phyloP scores from a whole-genome alignment of 2,797 vertebrate species.

The Halcyon leucocephala region DNA sequence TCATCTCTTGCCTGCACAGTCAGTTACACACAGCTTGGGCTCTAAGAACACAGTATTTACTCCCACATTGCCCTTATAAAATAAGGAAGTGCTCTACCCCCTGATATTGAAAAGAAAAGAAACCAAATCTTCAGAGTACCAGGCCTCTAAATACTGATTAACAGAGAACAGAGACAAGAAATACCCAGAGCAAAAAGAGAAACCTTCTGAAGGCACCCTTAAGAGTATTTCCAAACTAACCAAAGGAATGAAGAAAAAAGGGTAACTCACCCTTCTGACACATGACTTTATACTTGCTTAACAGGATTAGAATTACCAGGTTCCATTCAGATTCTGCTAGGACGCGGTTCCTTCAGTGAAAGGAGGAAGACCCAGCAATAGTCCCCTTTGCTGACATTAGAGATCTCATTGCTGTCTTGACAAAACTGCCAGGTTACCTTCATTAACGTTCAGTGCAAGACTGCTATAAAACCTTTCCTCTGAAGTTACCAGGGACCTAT shows the following conservation, averaged over 20 bases:
- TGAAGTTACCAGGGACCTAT: neutral
- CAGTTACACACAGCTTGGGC: neutral
- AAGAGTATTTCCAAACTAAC: neutral
- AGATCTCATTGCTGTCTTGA: neutral
- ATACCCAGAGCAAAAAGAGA: neutral
- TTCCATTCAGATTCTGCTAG: neutral
- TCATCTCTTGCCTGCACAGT: rapidly evolving
- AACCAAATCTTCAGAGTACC: neutral
- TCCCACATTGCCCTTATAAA: neutral
- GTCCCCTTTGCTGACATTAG: neutral
- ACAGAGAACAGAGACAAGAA: neutral
- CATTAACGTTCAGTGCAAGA: neutral
- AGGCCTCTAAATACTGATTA: neutral
- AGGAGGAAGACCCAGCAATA: neutral
- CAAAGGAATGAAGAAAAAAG: neutral
- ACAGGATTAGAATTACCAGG: neutral
- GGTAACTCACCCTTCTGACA: neutral
- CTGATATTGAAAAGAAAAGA: neutral
- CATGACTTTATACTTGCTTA: neutral
- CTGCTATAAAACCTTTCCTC: neutral
- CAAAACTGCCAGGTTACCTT: neutral
- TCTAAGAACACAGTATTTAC: neutral
- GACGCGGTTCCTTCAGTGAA: neutral
- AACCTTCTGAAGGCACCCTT: neutral
- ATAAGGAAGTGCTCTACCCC: neutral